phyloP scores from a whole-genome alignment of 2,797 vertebrate species.

The Poecilia velifera region DNA sequence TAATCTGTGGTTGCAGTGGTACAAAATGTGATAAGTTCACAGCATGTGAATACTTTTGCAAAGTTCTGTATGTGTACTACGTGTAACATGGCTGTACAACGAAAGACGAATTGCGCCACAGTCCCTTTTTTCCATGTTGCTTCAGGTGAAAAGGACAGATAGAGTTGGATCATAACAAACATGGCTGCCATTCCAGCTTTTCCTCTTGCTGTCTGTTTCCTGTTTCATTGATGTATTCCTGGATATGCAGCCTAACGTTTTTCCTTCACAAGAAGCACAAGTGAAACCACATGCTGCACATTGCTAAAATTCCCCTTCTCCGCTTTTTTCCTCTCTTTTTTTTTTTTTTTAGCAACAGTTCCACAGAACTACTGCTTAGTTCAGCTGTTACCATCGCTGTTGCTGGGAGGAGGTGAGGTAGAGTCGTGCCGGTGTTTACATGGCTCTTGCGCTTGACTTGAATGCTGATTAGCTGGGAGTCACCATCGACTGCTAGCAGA shows the following conservation, averaged over 20 bases:
- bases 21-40: background rate
- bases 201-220: slow-evolving; percentile 73
- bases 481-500: slow-evolving; percentile 7
- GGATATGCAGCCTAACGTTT: slow-evolving; percentile 48
- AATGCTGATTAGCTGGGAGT: slow-evolving; percentile 56
- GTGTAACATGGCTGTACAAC: background rate
- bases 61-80: background rate
- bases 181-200: slow-evolving; percentile 74
- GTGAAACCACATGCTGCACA: slow-evolving; percentile 29
- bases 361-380: slow-evolving; percentile 19
- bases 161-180: slow-evolving; percentile 71
- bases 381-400: slow-evolving; percentile 23
- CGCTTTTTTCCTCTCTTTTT: background rate
- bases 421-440: slow-evolving; percentile 29
- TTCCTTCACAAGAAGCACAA: slow-evolving; percentile 19
- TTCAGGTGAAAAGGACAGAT: slow-evolving; percentile 76
- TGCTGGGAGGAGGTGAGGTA: slow-evolving; percentile 7
- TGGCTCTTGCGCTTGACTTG: slow-evolving; percentile 21
- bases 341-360: background rate
- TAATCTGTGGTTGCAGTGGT: background rate
- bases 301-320: slow-evolving; percentile 1
- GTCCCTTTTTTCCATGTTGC: slow-evolving; percentile 53
- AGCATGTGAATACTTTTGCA: background rate
- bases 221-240: slow-evolving; percentile 78
- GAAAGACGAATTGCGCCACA: slow-evolving; percentile 26